Base-by-base conservation (phyloP, 2,888 invertebrate genomes). In the Augochlorella aurata region DNA sequence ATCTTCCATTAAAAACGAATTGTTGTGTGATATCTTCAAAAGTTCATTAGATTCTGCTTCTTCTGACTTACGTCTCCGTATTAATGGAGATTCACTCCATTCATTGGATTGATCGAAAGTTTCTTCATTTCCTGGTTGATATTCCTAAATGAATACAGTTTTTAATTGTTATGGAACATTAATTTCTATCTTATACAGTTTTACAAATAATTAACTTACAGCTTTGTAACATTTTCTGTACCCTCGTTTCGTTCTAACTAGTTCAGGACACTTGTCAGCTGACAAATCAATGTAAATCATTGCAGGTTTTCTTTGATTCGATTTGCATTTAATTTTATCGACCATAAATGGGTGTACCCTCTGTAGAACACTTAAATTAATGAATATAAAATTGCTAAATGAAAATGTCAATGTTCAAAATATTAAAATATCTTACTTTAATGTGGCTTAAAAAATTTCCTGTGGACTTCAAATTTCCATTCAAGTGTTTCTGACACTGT, bases 401-500 rank as follows among this genome's bases (percentile, higher is more conserved):
- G 0, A 21, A 12, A 65, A 52, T 72, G 49, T 2, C 54, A 71
- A 76, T 29, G 21, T 9, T 63, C 4, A 4, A 63, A 66, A 77
- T 52, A 52, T 47, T 24, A 61, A 54, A 21, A 63, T 44, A 70
- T 71, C 83, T 74, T 87, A 93, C 93, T 89, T 93, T 93, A 44
- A 93, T 91, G 77, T 93, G 93, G 87, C 93, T 93, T 18, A 93
- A 89, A 82, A 93, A 93, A 85, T 93, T 93, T 52, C 93, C 93
- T 9, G 93, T 93, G 0, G 93, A 93, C 74, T 93, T 93, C 16
- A 93, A 90, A 86, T 93, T 93, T 49, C 93, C 93, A 77, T 93
- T 93, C 4, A 93, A 88, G 29, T 92, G 85, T 86, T 93, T 93
- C 44, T 93, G 91, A 76, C 93, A 93, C 61, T 93, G 93, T 52